Evolutionary conservation across 2,113 vertebrate genomes (phyloP).

Genomic region (Pterophyllum scalare): DNA sequence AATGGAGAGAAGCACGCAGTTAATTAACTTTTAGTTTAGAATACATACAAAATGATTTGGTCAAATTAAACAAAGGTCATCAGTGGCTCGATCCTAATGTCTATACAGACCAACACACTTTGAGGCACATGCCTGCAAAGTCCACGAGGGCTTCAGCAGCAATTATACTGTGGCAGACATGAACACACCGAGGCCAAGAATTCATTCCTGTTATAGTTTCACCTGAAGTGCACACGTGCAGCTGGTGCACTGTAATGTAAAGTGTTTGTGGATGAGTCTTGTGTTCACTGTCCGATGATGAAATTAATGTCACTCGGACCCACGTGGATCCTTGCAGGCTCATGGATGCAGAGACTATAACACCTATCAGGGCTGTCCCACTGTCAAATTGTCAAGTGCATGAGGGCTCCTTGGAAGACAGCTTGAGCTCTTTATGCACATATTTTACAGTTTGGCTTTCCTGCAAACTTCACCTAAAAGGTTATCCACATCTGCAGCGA

Average conservation of each 20-base stretch:
- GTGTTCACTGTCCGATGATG: no score
- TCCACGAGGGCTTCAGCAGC: background rate
- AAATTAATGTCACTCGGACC: no score
- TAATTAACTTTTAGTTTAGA: background rate
- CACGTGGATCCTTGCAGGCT: no score
- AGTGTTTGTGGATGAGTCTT: no score
- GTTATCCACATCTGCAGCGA: background rate
- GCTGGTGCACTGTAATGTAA: no score
- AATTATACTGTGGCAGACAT: background rate
- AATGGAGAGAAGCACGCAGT: slow-evolving; percentile 37
- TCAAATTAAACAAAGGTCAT: background rate
- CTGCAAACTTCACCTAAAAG: background rate
- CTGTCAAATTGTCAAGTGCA: background rate
- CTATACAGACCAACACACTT: background rate
- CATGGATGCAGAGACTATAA: background rate
- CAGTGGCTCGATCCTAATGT: background rate
- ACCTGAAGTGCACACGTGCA: no score
- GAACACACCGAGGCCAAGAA: background rate
- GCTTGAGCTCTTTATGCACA: background rate
- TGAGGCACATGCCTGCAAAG: background rate
- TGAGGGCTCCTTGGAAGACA: background rate
- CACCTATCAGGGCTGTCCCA: background rate
- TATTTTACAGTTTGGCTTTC: background rate
- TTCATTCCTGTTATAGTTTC: background rate
- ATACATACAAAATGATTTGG: background rate